Evolutionary conservation across 2,797 vertebrate species (phyloP), one percentile per base, ranked within the genome.

Genomic region (Acestrorhynchus altus): DNA sequence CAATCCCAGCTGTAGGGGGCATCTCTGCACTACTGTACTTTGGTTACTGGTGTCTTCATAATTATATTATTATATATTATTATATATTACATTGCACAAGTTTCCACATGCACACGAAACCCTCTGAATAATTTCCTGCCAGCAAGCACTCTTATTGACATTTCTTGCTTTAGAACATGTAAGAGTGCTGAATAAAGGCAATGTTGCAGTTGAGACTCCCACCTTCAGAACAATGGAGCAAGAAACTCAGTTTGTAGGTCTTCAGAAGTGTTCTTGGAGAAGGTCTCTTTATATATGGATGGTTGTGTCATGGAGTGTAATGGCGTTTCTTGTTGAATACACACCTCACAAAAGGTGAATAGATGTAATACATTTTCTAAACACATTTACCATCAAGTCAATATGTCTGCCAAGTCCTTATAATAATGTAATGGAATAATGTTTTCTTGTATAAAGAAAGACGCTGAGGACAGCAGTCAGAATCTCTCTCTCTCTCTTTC

Each of bases 211-310:
- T 24, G 40, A 5, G 6, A 46, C 7, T 46, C 74, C 81, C 4
- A 63, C n/a, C 56, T 51, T 22, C 20, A 39, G 28, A 15, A 79
- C 84, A 76, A 81, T 76, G 84, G 87, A 87, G 84, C 82, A 47
- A 59, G 84, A 87, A 88, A 88, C 83, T 35, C 31, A 74, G 74
- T 83, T 56, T 83, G 85, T 77, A 70, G 71, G 66, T 59, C 64
- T 80, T 66, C 47, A 61, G 72, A 80, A 59, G 28, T 83, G 69
- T 68, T 57, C 31, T 2, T 35, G 2, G 2, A 35, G 6, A 35
- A 35, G 31, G 31, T 35, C 31, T 35, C 6, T 35, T 59, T 47
- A 24, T 64, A 75, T 82, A 81, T 85, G 76, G 22, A 28, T 0
- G n/a, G 72, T 79, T 88, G 80, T 67, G 52, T 89, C 84, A 86